Evolutionary conservation across 2,888 invertebrate genomes (phyloP).

Genomic region (Notodonta ziczac): DNA sequence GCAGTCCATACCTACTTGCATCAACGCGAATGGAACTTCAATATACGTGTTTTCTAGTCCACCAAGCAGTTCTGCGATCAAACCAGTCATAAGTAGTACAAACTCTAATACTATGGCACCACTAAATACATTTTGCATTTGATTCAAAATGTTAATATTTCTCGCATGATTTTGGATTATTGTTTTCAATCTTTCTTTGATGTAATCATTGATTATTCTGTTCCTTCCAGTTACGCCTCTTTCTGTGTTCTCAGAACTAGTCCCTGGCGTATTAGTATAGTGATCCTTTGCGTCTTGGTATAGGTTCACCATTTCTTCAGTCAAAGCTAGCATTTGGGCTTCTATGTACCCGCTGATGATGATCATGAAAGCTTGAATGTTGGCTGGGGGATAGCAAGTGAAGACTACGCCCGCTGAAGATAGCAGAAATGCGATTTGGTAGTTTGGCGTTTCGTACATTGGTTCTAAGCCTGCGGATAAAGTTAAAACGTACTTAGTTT

Average conservation of each 20-base stretch:
- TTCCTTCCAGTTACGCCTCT: conserved; percentile 4
- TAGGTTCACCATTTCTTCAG: conserved; percentile 51
- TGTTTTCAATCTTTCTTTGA: conserved; percentile 18
- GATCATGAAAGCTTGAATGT: conserved; percentile 54
- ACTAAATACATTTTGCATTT: conserved; percentile 44
- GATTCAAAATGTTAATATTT: conserved; percentile 41
- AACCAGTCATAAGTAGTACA: conserved; percentile 40
- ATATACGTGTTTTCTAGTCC: conserved; percentile 55
- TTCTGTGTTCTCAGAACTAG: conserved; percentile 1
- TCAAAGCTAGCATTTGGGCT: conserved; percentile 58
- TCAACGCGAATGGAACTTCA: conserved; percentile 51
- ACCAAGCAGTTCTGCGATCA: conserved; percentile 54
- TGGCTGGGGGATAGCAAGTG: conserved; percentile 49
- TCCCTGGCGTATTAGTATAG: conserved; percentile 33
- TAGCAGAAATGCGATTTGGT: conserved; percentile 47
- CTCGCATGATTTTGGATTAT: conserved; percentile 27
- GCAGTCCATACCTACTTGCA: conserved; percentile 51
- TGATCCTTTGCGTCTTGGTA: conserved; percentile 52
- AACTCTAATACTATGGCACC: conserved; percentile 54
- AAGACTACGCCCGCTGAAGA: conserved; percentile 35
- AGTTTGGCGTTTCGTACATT: conserved; percentile 58
- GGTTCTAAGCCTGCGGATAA: conserved; percentile 59
- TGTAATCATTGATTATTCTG: conserved; percentile 21
- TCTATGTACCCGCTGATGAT: conserved; percentile 58
- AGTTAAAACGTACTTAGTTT: background rate